These are phyloP conservation scores for Hypercompe scribonia DNA, from an alignment of 2,888 invertebrate species.

Conservation along the genomic window DNA sequence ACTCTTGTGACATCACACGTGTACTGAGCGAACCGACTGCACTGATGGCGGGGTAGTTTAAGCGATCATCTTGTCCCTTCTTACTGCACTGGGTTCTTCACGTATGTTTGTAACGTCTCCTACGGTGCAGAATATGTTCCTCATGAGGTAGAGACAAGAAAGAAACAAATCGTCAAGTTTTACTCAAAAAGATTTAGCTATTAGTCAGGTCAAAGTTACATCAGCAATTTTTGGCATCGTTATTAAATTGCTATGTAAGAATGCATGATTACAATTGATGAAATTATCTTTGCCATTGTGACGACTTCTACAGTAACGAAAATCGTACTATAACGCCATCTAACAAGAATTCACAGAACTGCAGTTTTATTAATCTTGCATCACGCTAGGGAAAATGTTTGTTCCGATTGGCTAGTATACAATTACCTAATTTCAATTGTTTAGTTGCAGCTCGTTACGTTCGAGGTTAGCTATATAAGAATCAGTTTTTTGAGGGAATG, in stretches of 20 bases:
- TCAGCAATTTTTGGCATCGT: background rate
- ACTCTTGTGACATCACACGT: slow-evolving; percentile 36
- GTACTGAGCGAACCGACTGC: slow-evolving; percentile 13
- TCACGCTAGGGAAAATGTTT: background rate
- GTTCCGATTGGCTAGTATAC: background rate
- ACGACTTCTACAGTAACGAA: no score
- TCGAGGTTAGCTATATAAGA: background rate
- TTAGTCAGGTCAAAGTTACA: slow-evolving; percentile 1
- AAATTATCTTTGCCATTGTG: background rate
- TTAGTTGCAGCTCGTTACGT: background rate
- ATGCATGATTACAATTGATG: background rate
- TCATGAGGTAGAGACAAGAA: no score
- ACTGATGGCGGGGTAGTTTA: no score
- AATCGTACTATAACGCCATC: background rate
- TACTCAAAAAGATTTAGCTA: slow-evolving; percentile 7
- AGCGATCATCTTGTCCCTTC: no score
- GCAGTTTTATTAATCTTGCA: background rate
- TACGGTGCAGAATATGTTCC: no score
- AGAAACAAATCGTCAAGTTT: slow-evolving; percentile 19
- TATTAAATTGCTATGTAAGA: background rate
- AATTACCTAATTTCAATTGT: no score
- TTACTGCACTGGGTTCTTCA: no score
- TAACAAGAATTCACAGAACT: background rate
- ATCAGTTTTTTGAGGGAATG: background rate
- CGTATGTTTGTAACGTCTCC: no score